Evolutionary conservation across 2,888 invertebrate genomes (phyloP), one percentile per base, ranked within the genome.

Genomic region (Arenicola marina): DNA sequence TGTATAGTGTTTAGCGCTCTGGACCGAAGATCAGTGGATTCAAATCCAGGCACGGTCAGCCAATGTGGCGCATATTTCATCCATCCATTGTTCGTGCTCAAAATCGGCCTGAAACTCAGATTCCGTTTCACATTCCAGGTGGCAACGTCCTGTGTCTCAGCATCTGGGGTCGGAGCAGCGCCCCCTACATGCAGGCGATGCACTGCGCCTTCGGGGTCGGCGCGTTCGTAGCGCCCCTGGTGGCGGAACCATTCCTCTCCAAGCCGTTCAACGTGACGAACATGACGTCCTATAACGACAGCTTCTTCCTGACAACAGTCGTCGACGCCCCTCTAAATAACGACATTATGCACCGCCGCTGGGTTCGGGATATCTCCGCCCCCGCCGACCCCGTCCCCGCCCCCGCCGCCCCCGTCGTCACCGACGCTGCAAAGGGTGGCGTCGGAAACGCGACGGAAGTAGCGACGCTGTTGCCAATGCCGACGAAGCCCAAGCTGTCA

Each of bases 201-300:
- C 85, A 85, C 69, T 85, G 85, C 70, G 77, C 81, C 24, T 85
- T 85, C 73, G 85, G 84, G 11, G 68, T 85, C 21, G 85, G 85
- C 21, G 84, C 84, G 0, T 84, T 84, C 63, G 70, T 85, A 33
- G 83, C 85, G 4, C 85, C 85, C 4, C 73, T 85, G 2, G 66
- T 85, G 26, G 83, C 84, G 4, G 78, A 77, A 46, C 84, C 85
- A 21, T 85, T 85, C 67, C 66, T 71, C 48, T 48, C 48, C 18
- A 11, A 48, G 7, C 48, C 15, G 15, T 24, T 21, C 48, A 24
- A 11, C n/a, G 7, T 7, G 18, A 11, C 26, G n/a, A 48, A 48
- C 26, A 11, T 48, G n/a, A 38, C 38, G 18, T n/a, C n/a, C n/a
- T n/a, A n/a, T n/a, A 38, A 38, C 38, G 38, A 38, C 38, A 38